Evolutionary conservation across 2,797 vertebrate species (phyloP).

Genomic region (Phrynocephalus vlangalii): DNA sequence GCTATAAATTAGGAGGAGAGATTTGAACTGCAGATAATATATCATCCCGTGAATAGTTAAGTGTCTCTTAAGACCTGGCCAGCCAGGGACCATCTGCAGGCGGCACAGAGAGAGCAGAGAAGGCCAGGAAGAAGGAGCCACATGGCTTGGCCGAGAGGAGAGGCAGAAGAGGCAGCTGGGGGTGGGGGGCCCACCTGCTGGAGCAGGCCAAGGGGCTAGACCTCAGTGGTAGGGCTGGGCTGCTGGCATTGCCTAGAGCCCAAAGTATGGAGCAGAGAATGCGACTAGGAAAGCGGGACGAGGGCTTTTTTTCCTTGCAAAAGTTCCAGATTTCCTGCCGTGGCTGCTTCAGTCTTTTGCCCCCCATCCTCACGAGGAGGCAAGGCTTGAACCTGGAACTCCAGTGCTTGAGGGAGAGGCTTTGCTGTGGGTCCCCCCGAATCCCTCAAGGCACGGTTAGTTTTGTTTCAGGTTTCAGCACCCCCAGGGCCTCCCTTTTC

Average conservation of each 20-base stretch:
- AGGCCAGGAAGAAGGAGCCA: rapidly evolving
- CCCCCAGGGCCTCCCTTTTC: background rate
- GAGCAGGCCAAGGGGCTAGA: background rate
- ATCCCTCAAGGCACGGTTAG: too few relatives aligned
- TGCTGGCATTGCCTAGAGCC: background rate
- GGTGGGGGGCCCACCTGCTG: background rate
- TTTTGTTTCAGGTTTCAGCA: too few relatives aligned
- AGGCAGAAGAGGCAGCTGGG: background rate
- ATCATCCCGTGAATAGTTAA: background rate
- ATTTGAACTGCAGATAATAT: rapidly evolving
- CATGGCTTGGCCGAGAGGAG: background rate
- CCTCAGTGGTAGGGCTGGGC: background rate
- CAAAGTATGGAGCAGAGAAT: background rate
- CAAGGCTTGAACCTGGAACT: too few relatives aligned
- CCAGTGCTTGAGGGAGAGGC: too few relatives aligned
- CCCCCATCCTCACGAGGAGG: too few relatives aligned
- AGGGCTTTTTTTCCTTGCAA: background rate
- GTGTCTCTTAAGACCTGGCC: background rate
- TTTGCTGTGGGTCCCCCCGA: too few relatives aligned
- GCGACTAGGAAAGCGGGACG: background rate
- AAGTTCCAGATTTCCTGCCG: background rate
- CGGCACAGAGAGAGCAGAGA: rapidly evolving
- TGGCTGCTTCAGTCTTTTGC: background rate
- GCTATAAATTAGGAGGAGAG: slow-evolving; percentile 5
- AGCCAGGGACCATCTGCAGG: rapidly evolving